A percentile compares a stretch with the other conserved stretches of the same genome.
phyloP scores from a whole-genome alignment of 1,140 invertebrate genomes.

The Meloidogyne chitwoodi region DNA sequence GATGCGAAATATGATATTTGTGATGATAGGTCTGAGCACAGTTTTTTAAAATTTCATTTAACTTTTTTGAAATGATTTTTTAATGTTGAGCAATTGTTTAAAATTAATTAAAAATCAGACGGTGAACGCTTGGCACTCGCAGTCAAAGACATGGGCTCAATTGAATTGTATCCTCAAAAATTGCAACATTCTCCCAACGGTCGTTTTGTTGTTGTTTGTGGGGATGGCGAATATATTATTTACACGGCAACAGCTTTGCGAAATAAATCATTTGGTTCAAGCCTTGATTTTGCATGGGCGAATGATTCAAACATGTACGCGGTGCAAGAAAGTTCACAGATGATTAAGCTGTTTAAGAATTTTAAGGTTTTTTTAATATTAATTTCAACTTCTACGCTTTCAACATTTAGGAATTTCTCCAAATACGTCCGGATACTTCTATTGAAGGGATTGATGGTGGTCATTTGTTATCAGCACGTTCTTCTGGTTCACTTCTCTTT shows the following conservation, averaged over 20 bases:
- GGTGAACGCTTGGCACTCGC: conserved; percentile 84
- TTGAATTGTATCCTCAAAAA: conserved; percentile 97
- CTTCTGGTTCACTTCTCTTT: conserved; percentile 83
- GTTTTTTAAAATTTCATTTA: background rate
- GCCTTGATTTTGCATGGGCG: conserved; percentile 98
- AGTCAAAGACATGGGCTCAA: conserved; percentile 97
- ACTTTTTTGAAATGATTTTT: background rate
- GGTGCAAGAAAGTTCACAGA: conserved; percentile 81
- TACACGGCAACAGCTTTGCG: conserved; percentile 97
- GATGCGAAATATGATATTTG: background rate
- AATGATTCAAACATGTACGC: conserved; percentile 88
- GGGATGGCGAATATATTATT: conserved; percentile 98
- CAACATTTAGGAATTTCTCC: conserved; percentile 28
- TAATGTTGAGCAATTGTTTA: background rate
- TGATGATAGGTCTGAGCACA: background rate
- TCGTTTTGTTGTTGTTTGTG: conserved; percentile 89
- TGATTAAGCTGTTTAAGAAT: conserved; percentile 67
- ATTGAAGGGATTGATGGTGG: conserved; percentile 83
- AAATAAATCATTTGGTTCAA: conserved; percentile 96
- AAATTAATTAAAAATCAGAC: conserved; percentile 65
- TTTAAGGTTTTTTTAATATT: conserved; percentile 35
- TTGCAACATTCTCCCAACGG: conserved; percentile 98
- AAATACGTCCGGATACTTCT: conserved; percentile 49
- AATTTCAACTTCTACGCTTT: background rate
- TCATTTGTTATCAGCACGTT: conserved; percentile 85